These are phyloP conservation scores for Harpagoxenus sublaevis DNA, from an alignment of 2,888 invertebrate species.

Conservation along the genomic window DNA sequence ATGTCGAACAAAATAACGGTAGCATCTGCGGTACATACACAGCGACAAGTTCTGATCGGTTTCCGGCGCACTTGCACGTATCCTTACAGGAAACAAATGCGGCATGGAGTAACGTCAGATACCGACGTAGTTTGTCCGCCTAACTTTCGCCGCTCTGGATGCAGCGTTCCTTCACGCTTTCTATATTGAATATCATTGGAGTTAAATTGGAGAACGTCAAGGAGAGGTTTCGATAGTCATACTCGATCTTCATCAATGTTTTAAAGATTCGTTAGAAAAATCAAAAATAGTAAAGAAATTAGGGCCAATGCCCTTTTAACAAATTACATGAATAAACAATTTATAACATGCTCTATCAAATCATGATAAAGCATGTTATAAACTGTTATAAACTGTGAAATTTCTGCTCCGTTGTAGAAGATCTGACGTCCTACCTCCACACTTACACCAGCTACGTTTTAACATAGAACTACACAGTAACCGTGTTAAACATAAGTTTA, in stretches of 20 bases:
- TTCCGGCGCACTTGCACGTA: conserved; percentile 8
- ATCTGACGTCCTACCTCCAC: no score
- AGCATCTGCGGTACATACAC: conserved; percentile 16
- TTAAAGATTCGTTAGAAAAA: not conserved
- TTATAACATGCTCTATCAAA: no score
- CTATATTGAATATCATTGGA: conserved; percentile 17
- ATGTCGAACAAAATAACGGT: conserved; percentile 5
- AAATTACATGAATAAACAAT: not conserved
- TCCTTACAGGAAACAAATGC: conserved; percentile 16
- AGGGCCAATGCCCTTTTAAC: not conserved
- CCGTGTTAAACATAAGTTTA: no score
- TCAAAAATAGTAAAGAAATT: not conserved
- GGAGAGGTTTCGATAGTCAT: not conserved
- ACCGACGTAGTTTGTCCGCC: conserved; percentile 24
- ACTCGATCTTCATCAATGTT: not conserved
- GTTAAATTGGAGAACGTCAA: conserved; percentile 12
- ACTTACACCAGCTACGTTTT: no score
- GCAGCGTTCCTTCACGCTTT: not conserved
- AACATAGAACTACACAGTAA: no score
- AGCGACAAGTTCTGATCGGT: conserved; percentile 40
- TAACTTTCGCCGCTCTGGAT: conserved; percentile 26
- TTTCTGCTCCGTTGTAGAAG: no score
- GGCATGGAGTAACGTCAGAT: conserved; percentile 3
- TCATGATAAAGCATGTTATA: not conserved
- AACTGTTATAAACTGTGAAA: no score